Evolutionary conservation across 2,888 invertebrate genomes (phyloP).

Genomic region (Habroteleia sp.): DNA sequence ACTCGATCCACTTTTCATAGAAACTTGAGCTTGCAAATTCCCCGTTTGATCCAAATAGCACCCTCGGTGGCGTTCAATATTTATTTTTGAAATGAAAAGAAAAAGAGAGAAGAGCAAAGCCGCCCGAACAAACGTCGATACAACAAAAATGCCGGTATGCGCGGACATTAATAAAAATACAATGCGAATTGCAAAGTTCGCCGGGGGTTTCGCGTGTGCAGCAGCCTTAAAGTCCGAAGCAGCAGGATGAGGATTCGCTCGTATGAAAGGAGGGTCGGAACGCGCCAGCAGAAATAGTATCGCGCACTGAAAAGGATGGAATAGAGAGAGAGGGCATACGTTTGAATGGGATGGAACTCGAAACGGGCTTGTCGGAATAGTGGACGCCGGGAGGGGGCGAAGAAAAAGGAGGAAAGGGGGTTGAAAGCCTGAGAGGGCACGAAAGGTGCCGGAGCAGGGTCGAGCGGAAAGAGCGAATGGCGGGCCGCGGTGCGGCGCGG

Average conservation of each 20-base stretch:
- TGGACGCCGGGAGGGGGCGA: conserved; percentile 45
- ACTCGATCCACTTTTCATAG: no score
- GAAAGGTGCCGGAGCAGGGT: conserved; percentile 50
- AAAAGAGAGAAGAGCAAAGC: no score
- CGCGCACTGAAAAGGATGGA: conserved; percentile 55
- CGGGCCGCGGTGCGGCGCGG: conserved; percentile 33
- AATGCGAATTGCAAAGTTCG: conserved; percentile 52
- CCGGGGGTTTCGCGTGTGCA: conserved; percentile 59
- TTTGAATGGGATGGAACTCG: conserved; percentile 54
- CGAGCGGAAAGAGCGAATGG: conserved; percentile 45
- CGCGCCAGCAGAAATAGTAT: conserved; percentile 53
- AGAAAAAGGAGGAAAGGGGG: conserved; percentile 49
- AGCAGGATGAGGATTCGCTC: conserved; percentile 47
- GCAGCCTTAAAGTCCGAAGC: conserved; percentile 55
- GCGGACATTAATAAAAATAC: conserved; percentile 47
- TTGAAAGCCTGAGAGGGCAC: conserved; percentile 58
- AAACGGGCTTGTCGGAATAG: conserved; percentile 38
- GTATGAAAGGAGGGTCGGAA: conserved; percentile 46
- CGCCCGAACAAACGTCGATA: conserved; percentile 24
- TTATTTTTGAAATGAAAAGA: no score
- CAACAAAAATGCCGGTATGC: conserved; percentile 24
- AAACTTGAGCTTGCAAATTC: no score
- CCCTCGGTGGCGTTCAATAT: no score
- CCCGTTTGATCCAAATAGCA: no score
- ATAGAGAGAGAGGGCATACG: conserved; percentile 57